phyloP scores from a whole-genome alignment of 2,888 invertebrate genomes.

The Ophion obscuratus region DNA sequence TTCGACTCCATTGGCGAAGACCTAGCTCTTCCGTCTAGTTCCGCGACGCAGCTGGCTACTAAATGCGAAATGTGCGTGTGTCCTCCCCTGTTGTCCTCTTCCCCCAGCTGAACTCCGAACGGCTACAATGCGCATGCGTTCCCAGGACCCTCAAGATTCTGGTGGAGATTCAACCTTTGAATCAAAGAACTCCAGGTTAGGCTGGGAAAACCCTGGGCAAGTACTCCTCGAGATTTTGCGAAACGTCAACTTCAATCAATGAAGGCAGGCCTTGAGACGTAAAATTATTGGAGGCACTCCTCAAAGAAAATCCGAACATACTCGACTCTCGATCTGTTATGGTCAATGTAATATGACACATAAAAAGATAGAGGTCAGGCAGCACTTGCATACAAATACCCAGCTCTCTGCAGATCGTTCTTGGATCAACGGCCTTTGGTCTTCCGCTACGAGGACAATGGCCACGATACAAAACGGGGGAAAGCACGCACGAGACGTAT shows the following conservation, averaged over 20 bases:
- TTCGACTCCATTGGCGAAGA: slow-evolving; percentile 65
- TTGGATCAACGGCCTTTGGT: slow-evolving; percentile 62
- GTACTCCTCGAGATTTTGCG: not conserved
- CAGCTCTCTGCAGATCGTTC: slow-evolving; percentile 56
- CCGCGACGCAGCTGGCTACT: slow-evolving; percentile 7
- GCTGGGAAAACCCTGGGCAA: slow-evolving; percentile 11
- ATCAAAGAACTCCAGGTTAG: not conserved
- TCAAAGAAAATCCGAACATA: not conserved
- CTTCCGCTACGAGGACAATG: slow-evolving; percentile 62
- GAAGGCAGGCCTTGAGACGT: not conserved
- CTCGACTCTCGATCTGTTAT: slow-evolving; percentile 9
- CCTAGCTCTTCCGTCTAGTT: slow-evolving; percentile 13
- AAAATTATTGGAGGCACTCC: not conserved
- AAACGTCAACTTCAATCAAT: not conserved
- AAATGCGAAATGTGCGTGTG: slow-evolving; percentile 60
- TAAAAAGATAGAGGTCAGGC: slow-evolving; percentile 21
- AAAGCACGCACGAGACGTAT: slow-evolving; percentile 22
- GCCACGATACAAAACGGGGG: slow-evolving; percentile 32
- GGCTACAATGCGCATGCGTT: slow-evolving; percentile 29
- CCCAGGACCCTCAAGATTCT: not conserved
- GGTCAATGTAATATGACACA: not conserved
- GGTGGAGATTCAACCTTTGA: not conserved
- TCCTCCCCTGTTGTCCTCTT: slow-evolving; percentile 18
- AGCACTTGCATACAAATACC: slow-evolving; percentile 16
- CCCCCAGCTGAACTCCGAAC: not conserved